Conservation (phyloP, 35 echinoderm and acorn worm species). For the Anneissia japonica region DNA sequence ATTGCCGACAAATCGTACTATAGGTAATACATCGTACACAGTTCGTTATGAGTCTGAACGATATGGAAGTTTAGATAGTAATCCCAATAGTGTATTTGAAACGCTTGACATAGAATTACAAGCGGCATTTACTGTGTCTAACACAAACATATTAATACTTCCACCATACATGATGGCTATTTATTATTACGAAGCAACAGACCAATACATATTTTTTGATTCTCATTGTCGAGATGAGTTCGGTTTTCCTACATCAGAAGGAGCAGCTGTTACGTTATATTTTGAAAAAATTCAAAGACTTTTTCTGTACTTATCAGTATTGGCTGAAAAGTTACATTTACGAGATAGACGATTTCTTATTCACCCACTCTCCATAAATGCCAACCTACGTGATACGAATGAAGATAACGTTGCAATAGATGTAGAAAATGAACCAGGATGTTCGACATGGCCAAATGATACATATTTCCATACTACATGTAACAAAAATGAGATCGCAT, state of each 20-base stretch:
- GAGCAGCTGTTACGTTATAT: not conserved
- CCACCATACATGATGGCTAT: constrained; percentile 1
- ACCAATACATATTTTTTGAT: not conserved
- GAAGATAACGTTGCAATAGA: not conserved
- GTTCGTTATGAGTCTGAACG: not conserved
- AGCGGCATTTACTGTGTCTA: constrained; percentile 11
- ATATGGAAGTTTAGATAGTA: not conserved
- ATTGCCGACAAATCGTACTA: not conserved
- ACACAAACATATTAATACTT: not conserved
- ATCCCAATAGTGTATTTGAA: not conserved
- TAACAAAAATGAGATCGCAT: not conserved
- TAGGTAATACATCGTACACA: not conserved
- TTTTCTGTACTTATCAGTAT: not conserved
- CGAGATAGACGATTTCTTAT: not conserved
- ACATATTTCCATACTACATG: not conserved
- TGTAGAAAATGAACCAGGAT: not conserved
- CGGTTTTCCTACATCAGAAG: not conserved
- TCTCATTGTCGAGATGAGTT: not conserved
- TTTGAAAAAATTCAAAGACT: not conserved
- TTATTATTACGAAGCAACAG: not conserved
- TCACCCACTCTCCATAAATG: not conserved
- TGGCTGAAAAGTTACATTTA: not conserved
- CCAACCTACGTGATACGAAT: not conserved
- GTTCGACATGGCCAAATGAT: not conserved
- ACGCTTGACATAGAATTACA: constrained; percentile 7